phyloP scores from a whole-genome alignment of 2,797 vertebrate species.

The Malurus leucopterus region DNA sequence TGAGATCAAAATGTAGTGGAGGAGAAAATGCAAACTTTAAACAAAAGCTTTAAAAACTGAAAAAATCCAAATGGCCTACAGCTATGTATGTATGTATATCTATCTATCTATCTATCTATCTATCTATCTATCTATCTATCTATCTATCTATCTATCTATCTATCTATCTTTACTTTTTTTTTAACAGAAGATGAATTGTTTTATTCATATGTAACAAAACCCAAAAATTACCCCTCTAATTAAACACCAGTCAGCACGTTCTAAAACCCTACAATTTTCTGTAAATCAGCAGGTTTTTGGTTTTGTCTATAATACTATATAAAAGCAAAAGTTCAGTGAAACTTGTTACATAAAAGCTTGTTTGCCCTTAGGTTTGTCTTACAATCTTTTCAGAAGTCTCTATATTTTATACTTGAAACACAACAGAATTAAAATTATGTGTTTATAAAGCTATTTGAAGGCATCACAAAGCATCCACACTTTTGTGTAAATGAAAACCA shows the following conservation, averaged over 20 bases:
- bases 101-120: no score
- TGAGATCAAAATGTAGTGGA: background rate
- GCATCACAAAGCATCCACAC: background rate
- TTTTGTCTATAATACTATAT: background rate
- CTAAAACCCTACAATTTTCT: background rate
- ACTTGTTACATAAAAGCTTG: background rate
- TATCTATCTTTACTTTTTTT: no score
- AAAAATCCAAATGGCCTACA: background rate
- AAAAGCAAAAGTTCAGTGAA: background rate
- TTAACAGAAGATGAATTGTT: background rate
- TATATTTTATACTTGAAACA: background rate
- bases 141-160: no score
- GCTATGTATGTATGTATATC: no score
- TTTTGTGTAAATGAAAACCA: background rate
- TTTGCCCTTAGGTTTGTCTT: background rate
- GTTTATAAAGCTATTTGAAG: background rate
- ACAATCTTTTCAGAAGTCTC: background rate
- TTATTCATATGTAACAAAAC: background rate
- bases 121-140: no score
- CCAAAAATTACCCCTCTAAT: background rate
- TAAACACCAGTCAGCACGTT: background rate
- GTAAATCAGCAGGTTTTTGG: background rate
- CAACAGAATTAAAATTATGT: background rate
- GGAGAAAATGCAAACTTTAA: slow-evolving; percentile 15
- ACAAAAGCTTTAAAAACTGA: background rate